These are phyloP conservation scores for Scomberomorus guttatus DNA, from an alignment of 2,797 vertebrate species.

Conservation along the genomic window DNA sequence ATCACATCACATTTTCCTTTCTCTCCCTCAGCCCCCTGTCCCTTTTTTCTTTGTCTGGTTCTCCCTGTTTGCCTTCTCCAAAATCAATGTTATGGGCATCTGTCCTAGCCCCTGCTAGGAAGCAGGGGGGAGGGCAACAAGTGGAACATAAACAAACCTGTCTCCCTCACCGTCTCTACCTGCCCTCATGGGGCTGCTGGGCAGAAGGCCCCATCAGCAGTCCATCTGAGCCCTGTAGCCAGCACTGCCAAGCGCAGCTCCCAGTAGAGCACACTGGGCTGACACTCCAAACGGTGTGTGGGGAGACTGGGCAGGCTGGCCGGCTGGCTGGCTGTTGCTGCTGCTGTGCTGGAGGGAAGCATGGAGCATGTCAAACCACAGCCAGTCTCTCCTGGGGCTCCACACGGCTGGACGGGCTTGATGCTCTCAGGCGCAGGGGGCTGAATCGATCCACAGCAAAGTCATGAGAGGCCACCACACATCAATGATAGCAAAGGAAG, in stretches of 20 bases:
- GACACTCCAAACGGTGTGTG: slow-evolving; percentile 68
- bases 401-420: slow-evolving; percentile 62
- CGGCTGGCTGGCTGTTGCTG: slow-evolving; percentile 33
- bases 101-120: slow-evolving; percentile 62
- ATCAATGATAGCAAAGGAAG: slow-evolving; percentile 54
- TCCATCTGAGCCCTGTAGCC: slow-evolving; percentile 79
- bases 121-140: slow-evolving; percentile 69
- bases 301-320: slow-evolving; percentile 45
- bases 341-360: slow-evolving; percentile 62
- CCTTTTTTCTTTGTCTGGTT: slow-evolving; percentile 36
- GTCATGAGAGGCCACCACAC: slow-evolving; percentile 63
- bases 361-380: slow-evolving; percentile 73
- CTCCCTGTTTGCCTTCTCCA: slow-evolving; percentile 28
- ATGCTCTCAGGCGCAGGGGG: slow-evolving; percentile 40
- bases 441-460: slow-evolving; percentile 68
- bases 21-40: slow-evolving; percentile 4
- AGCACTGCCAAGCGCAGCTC: slow-evolving; percentile 75
- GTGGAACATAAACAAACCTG: slow-evolving; percentile 81
- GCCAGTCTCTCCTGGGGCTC: slow-evolving; percentile 60
- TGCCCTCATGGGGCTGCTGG: slow-evolving; percentile 69
- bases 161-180: slow-evolving; percentile 60
- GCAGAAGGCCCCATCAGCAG: slow-evolving; percentile 80
- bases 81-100: slow-evolving; percentile 69
- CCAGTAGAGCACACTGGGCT: slow-evolving; percentile 69
- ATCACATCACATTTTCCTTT: slow-evolving; percentile 33